Conservation (phyloP, 2,888 invertebrate genomes). For the Mylabris sibirica region DNA sequence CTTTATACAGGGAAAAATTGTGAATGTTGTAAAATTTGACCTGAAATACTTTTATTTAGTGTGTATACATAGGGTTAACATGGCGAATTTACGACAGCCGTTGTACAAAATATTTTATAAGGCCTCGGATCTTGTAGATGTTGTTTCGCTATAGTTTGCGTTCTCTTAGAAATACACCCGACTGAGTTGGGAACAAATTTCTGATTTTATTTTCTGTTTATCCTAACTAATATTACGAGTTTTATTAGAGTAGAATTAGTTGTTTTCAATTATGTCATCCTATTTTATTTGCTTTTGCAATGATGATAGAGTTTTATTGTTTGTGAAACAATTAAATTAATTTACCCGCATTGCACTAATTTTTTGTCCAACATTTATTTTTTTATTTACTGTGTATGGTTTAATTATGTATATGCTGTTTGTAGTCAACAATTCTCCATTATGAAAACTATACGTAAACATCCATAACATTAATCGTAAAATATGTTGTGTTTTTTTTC, state of each 20-base stretch:
- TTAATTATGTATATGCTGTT: too few species aligned
- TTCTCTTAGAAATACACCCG: neutral
- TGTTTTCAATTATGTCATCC: neutral
- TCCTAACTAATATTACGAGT: neutral
- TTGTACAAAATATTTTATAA: slow-evolving; percentile 17
- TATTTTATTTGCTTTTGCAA: neutral
- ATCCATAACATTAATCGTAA: slow-evolving; percentile 19
- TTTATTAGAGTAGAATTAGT: neutral
- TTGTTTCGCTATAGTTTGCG: neutral
- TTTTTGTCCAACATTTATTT: neutral
- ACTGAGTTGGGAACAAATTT: neutral
- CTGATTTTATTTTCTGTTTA: neutral
- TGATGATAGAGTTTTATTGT: slow-evolving; percentile 1
- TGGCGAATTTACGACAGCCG: slow-evolving; percentile 16
- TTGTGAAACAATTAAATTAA: slow-evolving; percentile 12
- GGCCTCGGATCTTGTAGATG: neutral
- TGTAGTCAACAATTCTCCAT: too few species aligned
- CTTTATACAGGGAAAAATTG: neutral
- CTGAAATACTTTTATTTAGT: slow-evolving; percentile 5
- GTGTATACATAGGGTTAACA: slow-evolving; percentile 16
- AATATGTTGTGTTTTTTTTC: slow-evolving; percentile 23
- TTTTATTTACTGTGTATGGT: neutral
- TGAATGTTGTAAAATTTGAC: slow-evolving; percentile 12
- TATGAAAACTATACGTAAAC: neutral
- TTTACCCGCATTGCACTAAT: neutral